phyloP scores from a whole-genome alignment of 1,140 invertebrate genomes.

The Ceratina calcarata region DNA sequence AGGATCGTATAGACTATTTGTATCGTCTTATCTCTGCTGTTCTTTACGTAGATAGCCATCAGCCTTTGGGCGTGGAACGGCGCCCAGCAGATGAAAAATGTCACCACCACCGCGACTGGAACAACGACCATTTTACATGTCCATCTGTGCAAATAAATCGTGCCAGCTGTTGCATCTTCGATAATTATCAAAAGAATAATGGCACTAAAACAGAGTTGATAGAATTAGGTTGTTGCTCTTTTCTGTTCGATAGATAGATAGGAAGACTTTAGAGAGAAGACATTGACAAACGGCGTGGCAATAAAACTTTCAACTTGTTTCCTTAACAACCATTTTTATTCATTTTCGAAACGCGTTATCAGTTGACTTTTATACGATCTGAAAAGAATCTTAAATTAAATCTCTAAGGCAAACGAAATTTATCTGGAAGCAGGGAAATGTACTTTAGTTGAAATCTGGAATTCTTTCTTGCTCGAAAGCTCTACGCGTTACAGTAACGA shows the following conservation, averaged over 20 bases:
- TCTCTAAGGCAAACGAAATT: too few relatives aligned
- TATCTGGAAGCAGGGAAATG: too few relatives aligned
- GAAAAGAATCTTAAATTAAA: too few relatives aligned
- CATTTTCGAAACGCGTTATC: neutral
- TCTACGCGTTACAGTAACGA: neutral
- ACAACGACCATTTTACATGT: constrained; percentile 50
- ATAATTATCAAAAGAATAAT: neutral
- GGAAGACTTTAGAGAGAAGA: neutral
- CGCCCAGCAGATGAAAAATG: constrained; percentile 97
- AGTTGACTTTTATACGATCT: too few relatives aligned
- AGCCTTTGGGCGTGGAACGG: constrained; percentile 95
- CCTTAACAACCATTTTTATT: neutral
- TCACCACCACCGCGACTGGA: constrained; percentile 95
- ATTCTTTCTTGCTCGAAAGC: neutral
- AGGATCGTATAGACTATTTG: constrained; percentile 83
- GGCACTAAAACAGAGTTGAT: neutral
- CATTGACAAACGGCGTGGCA: neutral
- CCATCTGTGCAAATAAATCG: neutral
- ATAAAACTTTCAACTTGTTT: neutral
- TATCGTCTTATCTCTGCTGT: constrained; percentile 65
- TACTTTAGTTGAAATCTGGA: too few relatives aligned
- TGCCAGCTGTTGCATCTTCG: neutral
- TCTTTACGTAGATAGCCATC: constrained; percentile 85
- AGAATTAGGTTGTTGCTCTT: neutral
- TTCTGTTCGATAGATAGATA: neutral